Evolutionary conservation across 2,113 vertebrate genomes (phyloP).

Genomic region (Eidolon helvum): DNA sequence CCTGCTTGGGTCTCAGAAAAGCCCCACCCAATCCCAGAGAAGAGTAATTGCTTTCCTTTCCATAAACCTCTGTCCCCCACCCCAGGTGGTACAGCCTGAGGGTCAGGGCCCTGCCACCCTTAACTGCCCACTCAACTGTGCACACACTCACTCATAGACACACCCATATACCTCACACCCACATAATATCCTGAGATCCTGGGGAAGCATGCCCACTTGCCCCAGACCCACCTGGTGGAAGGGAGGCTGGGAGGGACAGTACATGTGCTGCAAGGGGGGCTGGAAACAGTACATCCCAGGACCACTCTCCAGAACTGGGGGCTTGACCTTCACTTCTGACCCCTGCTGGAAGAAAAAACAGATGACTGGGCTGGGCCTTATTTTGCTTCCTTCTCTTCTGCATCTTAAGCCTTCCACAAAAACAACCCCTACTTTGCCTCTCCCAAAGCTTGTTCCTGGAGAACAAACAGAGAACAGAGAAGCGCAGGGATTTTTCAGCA

Average conservation of each 20-base stretch:
- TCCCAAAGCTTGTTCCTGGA: background rate
- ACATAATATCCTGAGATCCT: background rate
- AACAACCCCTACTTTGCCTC: background rate
- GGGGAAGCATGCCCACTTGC: background rate
- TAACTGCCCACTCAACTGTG: background rate
- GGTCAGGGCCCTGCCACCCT: background rate
- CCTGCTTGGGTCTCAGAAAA: background rate
- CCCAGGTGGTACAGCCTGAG: background rate
- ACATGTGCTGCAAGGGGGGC: constrained; percentile 84
- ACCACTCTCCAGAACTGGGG: constrained; percentile 79
- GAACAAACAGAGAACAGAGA: background rate
- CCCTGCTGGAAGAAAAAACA: constrained; percentile 75
- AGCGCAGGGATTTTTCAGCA: background rate
- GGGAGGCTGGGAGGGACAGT: constrained; percentile 84
- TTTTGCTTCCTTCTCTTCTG: background rate
- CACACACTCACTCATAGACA: background rate
- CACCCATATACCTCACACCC: too few species aligned
- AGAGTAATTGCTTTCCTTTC: background rate
- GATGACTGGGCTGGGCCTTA: background rate
- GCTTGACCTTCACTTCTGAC: constrained; percentile 83
- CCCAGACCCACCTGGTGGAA: constrained; percentile 85
- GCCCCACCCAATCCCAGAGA: background rate
- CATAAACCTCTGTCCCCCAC: background rate
- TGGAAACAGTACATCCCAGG: constrained; percentile 85
- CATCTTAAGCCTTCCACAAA: background rate